phyloP scores from a whole-genome alignment of 37 sponge, comb jelly and placozoan genomes.

The Bolinopsis microptera region DNA sequence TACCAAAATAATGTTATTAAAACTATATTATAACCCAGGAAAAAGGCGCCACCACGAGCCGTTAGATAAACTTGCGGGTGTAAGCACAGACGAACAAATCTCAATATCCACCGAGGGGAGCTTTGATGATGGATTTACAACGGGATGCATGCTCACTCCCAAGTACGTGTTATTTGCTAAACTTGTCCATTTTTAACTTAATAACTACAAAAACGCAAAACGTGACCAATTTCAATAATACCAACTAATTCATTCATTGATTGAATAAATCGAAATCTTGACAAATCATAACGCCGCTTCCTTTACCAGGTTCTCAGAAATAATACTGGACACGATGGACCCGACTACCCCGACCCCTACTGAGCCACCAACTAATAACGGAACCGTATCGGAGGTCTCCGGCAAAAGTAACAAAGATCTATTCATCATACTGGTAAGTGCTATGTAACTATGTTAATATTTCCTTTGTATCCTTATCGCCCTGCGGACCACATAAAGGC shows the following conservation, averaged over 20 bases:
- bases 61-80: background rate
- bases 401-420: background rate
- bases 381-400: background rate
- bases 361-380: background rate
- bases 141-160: constrained; percentile 61
- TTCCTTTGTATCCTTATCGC: too few species aligned
- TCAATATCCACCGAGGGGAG: background rate
- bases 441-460: background rate
- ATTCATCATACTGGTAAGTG: constrained; percentile 27
- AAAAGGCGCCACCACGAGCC: constrained; percentile 6
- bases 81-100: background rate
- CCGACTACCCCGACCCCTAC: background rate
- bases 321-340: background rate
- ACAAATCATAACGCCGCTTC: too few species aligned
- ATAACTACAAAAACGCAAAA: too few species aligned
- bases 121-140: constrained; percentile 5
- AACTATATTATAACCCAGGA: background rate
- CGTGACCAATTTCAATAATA: too few species aligned
- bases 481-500: too few species aligned
- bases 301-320: constrained; percentile 43
- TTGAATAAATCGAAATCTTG: too few species aligned
- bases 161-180: background rate
- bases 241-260: too few species aligned
- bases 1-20: background rate
- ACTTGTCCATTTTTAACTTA: background rate